A percentile compares a stretch with the other conserved stretches of the same genome.
Conservation (phyloP, 1,140 invertebrate species). For the Drosophila neocordata region DNA sequence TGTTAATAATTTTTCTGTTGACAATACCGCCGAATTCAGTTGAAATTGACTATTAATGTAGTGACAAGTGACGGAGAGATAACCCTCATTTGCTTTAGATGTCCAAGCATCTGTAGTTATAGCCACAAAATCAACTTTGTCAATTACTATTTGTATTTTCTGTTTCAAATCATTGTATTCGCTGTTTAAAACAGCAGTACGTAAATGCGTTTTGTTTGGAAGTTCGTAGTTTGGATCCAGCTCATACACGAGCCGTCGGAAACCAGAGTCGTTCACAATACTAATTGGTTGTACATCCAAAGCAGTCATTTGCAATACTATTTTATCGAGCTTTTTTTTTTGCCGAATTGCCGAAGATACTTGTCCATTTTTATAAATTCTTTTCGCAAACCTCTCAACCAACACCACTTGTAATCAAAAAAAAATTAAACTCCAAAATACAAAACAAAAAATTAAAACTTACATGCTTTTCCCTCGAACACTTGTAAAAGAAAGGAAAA, state of each 20-base stretch:
- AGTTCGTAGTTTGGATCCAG: not conserved
- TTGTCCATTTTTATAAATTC: too few relatives aligned
- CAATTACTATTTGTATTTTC: not conserved
- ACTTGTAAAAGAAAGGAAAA: too few relatives aligned
- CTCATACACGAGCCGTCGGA: not conserved
- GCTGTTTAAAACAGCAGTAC: not conserved
- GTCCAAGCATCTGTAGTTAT: not conserved
- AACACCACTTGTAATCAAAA: too few relatives aligned
- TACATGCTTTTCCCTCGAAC: too few relatives aligned
- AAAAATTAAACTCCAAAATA: too few relatives aligned
- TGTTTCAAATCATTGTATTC: slow-evolving; percentile 1
- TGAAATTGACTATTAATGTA: too few relatives aligned
- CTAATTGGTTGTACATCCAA: too few relatives aligned
- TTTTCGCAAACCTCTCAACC: not conserved
- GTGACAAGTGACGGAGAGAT: too few relatives aligned
- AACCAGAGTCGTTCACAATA: not conserved
- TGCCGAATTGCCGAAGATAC: too few relatives aligned
- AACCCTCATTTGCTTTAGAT: not conserved
- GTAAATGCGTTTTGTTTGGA: not conserved
- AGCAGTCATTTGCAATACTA: too few relatives aligned
- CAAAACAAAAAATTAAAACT: too few relatives aligned
- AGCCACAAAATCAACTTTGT: not conserved
- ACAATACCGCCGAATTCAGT: not conserved
- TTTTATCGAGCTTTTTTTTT: too few relatives aligned
- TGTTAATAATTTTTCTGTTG: not conserved